Evolutionary conservation across 2,113 vertebrate genomes (phyloP).

Genomic region (Rhinoderma darwinii): DNA sequence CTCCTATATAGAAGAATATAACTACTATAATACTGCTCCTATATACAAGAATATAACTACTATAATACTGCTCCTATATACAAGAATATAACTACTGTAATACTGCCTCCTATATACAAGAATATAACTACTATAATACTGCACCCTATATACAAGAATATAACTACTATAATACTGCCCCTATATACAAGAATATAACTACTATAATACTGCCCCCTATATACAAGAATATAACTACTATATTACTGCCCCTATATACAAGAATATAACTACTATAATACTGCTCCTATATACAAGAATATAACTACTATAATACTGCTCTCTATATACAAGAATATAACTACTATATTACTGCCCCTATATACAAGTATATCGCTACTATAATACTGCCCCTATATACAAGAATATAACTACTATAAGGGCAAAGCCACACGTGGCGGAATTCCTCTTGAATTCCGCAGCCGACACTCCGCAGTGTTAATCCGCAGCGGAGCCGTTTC

Average conservation of each 20-base stretch:
- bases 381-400: neutral
- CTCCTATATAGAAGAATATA: neutral
- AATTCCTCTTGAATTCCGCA: too few relatives aligned
- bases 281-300: neutral
- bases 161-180: neutral
- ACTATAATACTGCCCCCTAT: neutral
- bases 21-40: neutral
- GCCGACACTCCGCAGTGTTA: too few relatives aligned
- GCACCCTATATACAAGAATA: neutral
- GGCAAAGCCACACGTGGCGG: too few relatives aligned
- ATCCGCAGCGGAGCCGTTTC: too few relatives aligned
- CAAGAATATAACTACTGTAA: neutral
- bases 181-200: conserved; percentile 14
- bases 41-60: neutral
- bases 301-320: conserved; percentile 13
- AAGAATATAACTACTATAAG: neutral
- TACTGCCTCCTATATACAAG: too few relatives aligned
- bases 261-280: conserved; percentile 12
- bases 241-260: neutral
- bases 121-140: conserved; percentile 11
- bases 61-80: neutral
- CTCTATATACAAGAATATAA: neutral
- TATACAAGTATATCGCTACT: neutral
- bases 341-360: neutral
- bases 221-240: neutral